These are phyloP conservation scores for Tricholaema leucomelas DNA, from an alignment of 2,113 vertebrate genomes.

Conservation along the genomic window DNA sequence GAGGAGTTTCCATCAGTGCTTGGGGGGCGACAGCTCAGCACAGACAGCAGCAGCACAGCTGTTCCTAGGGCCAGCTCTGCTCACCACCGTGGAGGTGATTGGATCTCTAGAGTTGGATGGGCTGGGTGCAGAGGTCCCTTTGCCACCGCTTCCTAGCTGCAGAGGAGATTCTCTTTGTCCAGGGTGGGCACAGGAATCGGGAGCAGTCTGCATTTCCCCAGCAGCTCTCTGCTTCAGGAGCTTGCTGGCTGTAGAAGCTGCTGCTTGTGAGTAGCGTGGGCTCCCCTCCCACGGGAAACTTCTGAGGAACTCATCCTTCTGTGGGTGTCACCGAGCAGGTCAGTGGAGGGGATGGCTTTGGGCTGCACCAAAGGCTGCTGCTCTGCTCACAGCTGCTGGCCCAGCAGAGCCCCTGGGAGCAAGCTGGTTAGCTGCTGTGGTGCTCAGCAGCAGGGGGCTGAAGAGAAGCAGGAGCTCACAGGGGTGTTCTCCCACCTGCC, in stretches of 20 bases:
- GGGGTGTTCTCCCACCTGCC: not conserved
- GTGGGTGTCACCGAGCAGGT: not conserved
- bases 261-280: not conserved
- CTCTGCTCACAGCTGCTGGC: not conserved
- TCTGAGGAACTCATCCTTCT: not conserved
- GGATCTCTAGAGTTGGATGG: not conserved
- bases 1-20: not conserved
- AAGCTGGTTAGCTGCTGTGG: not conserved
- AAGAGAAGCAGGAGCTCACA: not conserved
- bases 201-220: not conserved
- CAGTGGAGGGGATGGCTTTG: not conserved
- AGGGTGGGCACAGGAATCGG: not conserved
- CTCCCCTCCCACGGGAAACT: fast-evolving
- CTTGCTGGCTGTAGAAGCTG: not conserved
- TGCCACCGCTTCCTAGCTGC: not conserved
- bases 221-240: not conserved
- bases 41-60: not conserved
- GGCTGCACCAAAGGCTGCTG: not conserved
- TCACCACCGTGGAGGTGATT: not conserved
- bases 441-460: not conserved
- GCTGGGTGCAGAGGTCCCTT: not conserved
- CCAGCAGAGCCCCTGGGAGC: not conserved
- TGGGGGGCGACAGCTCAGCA: not conserved
- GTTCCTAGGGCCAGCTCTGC: not conserved
- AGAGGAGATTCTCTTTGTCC: not conserved